Evolutionary conservation across 53 echinoderm and acorn worm genomes (phyloP), one percentile per base, ranked within the genome.

Genomic region (Holothuria scabra): DNA sequence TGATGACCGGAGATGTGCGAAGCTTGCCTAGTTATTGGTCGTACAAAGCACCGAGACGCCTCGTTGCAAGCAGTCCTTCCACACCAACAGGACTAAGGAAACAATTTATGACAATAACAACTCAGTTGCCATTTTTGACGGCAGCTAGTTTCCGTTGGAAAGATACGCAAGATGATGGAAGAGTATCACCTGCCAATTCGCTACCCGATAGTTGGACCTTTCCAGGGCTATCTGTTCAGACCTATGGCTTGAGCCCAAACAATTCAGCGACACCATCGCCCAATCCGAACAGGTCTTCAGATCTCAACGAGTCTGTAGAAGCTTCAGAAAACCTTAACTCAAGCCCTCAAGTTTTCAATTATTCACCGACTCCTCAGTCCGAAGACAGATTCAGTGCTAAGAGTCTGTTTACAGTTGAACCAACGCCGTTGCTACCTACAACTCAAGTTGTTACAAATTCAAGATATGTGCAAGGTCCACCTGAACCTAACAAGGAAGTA

Each of bases 21-120:
- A 89, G 90, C 75, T 85, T 89, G 38, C 90, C 90, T 2, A 85
- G 85, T 23, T 89, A 89, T 38, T 85, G 90, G 60, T 67, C 85
- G 13, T 76, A 79, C 81, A 64, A 64, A 64, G 16, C 71, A 33
- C 82, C 62, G 11, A 81, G 46, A 16, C 90, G 90, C 12, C 71
- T 84, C 65, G 80, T 81, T 60, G 84, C 84, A 60, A 89, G 90
- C 30, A 81, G 83, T 32, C 90, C 90, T 29, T 74, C 90, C 10
- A 89, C 90, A 6, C 90, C 90, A 26, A 89, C 90, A 12, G 90
- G 90, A 49, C 76, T 81, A 26, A 80, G 90, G 41, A 69, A 80
- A 20, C 62, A 28, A 6, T 79, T 79, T 30, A 21, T 75, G 6
- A 52, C 81, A 16, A 74, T 62, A 23, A 85, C 90, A 38, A 89